Base-by-base conservation (phyloP, 2,113 vertebrate species). In the Archocentrus centrarchus region DNA sequence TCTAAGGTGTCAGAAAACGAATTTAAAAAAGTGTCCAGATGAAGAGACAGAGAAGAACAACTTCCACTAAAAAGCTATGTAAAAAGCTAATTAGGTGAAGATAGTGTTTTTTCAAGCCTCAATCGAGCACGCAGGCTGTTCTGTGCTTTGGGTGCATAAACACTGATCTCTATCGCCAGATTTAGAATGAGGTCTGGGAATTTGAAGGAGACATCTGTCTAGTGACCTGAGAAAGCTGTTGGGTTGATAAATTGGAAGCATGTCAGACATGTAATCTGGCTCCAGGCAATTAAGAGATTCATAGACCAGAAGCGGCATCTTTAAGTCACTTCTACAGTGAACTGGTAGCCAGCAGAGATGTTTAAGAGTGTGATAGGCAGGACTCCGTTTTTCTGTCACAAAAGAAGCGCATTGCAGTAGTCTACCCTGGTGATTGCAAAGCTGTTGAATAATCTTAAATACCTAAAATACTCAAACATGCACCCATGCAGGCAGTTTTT, bases 141-240 rank as follows among this genome's bases (percentile, higher is more conserved):
- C 61, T 27, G 79, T 61, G 53, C 59, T 79, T 88, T 11, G 77
- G 83, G 75, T 86, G 85, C 35, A 79, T 44, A 35, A 81, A 81
- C 59, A 77, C 47, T 35, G 75, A 83, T 66, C 57, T 87, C 77
- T 27, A 66, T n/a, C 30, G 32, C 30, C 82, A 79, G 64, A 75
- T 90, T 86, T 68, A 76, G 58, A 84, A 35, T 4, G 35, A 84
- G 82, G 79, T 83, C 41, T 77, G 82, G 80, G 86, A 84, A 76
- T 79, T 17, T 35, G 76, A 75, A 8, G 73, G 50, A 80, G 78
- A 89, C 87, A 81, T 92, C 88, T 89, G 91, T 91, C 86, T 79
- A 7, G 59, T 89, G 89, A 91, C 84, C 87, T 81, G 78, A 63
- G 47, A 85, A 83, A 92, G 90, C 81, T 92, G 88, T 59, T 44